phyloP scores from a whole-genome alignment of 2,113 vertebrate genomes.

The Prunella fulvescens region DNA sequence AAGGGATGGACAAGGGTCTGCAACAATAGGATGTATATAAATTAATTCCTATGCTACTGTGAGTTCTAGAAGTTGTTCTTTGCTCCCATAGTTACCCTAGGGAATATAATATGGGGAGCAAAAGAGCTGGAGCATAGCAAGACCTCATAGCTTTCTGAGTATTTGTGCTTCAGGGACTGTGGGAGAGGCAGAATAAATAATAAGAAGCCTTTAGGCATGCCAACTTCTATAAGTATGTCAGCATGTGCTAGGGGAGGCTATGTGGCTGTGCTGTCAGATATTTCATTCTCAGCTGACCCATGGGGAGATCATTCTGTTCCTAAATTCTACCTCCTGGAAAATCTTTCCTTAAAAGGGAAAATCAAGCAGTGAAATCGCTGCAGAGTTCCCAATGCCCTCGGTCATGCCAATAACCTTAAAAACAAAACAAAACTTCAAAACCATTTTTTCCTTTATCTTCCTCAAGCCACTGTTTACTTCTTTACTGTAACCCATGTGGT shows the following conservation, averaged over 20 bases:
- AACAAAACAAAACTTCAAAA: background rate
- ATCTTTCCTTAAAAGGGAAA: background rate
- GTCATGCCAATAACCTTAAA: background rate
- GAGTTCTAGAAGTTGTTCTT: background rate
- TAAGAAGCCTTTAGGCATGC: constrained; percentile 8
- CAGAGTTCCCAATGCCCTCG: background rate
- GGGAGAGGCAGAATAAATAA: constrained; percentile 14
- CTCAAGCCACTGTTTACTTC: background rate
- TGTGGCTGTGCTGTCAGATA: background rate
- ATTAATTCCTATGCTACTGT: background rate
- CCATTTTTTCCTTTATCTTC: background rate
- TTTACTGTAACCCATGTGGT: background rate
- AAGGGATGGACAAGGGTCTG: background rate
- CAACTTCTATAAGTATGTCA: background rate
- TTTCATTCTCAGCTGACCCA: background rate
- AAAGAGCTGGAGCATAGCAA: background rate
- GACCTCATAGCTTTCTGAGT: background rate
- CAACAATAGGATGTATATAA: background rate
- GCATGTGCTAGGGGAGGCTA: background rate
- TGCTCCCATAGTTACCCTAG: background rate
- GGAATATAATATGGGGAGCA: background rate
- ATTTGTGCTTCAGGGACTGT: constrained; percentile 13
- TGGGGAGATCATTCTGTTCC: constrained; percentile 13
- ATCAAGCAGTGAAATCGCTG: background rate
- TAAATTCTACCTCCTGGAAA: constrained; percentile 2